phyloP scores from a whole-genome alignment of 2,888 invertebrate species.

The Drosophila fulvimacula region DNA sequence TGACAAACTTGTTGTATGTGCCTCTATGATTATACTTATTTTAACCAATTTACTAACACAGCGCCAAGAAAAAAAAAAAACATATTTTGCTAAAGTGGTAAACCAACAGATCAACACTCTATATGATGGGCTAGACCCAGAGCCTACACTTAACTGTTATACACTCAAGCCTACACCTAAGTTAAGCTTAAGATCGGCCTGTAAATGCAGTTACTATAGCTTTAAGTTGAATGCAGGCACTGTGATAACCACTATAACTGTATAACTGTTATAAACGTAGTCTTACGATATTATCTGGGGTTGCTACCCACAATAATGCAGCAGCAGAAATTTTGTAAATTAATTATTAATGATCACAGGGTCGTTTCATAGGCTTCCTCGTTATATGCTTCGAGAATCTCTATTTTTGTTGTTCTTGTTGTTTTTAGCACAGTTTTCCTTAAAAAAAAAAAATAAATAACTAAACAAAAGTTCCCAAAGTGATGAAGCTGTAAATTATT shows the following conservation, averaged over 20 bases:
- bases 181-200: slow-evolving; percentile 43
- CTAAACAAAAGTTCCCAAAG: not conserved
- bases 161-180: slow-evolving; percentile 46
- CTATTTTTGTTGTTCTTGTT: slow-evolving; percentile 82
- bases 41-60: slow-evolving; percentile 71
- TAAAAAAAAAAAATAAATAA: not conserved
- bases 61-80: slow-evolving; percentile 32
- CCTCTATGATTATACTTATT: slow-evolving; percentile 55
- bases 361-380: slow-evolving; percentile 60
- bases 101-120: slow-evolving; percentile 24
- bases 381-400: slow-evolving; percentile 83
- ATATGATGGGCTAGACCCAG: not conserved
- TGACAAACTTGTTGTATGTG: slow-evolving; percentile 53
- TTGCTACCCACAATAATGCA: slow-evolving; percentile 3
- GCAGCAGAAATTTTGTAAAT: slow-evolving; percentile 11
- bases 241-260: slow-evolving; percentile 18
- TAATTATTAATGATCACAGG: slow-evolving; percentile 26
- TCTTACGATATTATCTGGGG: slow-evolving; percentile 17
- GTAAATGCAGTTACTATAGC: slow-evolving; percentile 29
- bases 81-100: slow-evolving; percentile 34
- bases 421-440: slow-evolving; percentile 66
- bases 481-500: slow-evolving; percentile 22
- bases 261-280: slow-evolving; percentile 6
- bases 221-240: slow-evolving; percentile 41
- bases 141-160: slow-evolving; percentile 38